Base-by-base conservation (phyloP, 2,888 invertebrate species). In the Hecatera dysodea region DNA sequence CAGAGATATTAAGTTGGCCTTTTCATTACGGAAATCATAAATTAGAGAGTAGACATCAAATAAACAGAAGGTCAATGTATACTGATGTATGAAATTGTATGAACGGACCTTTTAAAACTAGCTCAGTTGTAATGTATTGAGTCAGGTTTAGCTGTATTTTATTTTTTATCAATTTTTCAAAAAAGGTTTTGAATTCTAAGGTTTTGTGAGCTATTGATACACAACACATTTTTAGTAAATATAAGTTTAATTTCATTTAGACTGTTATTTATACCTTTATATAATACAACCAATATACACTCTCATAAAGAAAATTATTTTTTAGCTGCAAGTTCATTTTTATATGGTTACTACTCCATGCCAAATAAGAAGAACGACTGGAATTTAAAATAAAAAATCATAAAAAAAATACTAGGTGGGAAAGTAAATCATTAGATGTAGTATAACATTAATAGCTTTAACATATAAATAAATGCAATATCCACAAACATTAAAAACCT, bases 1-100 rank as follows among this genome's bases (percentile, higher is more conserved):
- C 62, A 91, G 93, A 79, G 92, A 96, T 27, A 90, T 97, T 60
- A 90, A 94, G 68, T 81, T 97, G 70, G 75, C 67, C 57, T 85
- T 95, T 63, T 84, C 86, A 46, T 48, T 84, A 33, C 88, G 86
- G 81, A 81, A 86, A 65, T 59, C 69, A 65, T 63, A 66, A 53
- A 29, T 19, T 6, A 17, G 3, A 1, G n/a, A 39, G 7, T 59
- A 71, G 36, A 17, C 27, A 12, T 39, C 19, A 9, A 29, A 27
- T 8, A 24, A 33, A 27, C 5, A 9, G 2, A 70, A 22, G 9
- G 44, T 33, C 12, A 44, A 46, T 11, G 27, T 39, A 29, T 46
- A 29, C 11, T 29, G 42, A 12, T n/a, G 15, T 66, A 67, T 15
- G 29, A 8, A 46, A 36, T 12, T 27, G 2, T 36, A 6, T 29